Base-by-base conservation (phyloP, 2,113 vertebrate genomes). In the Ibidorhyncha struthersii region DNA sequence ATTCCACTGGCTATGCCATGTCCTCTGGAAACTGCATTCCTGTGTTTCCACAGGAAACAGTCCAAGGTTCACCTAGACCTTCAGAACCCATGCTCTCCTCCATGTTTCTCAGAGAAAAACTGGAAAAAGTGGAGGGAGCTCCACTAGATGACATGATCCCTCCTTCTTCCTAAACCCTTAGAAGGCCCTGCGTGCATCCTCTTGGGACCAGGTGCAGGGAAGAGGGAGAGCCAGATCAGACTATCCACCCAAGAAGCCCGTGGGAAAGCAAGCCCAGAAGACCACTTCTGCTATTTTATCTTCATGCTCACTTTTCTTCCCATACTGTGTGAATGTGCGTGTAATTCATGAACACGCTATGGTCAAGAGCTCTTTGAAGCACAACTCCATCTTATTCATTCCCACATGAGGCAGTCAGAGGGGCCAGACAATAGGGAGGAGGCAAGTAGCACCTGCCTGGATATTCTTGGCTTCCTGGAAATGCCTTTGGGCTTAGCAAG, bases 401-500 rank as follows among this genome's bases (percentile, higher is more conserved):
- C 86, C n/a, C 36, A 67, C 11, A 29, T 3, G 26, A 52, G 61
- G 38, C 65, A 84, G 52, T 7, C 1, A 3, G 58, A 91, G 30
- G 14, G 19, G 43, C 16, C 61, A 49, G 53, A 52, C 40, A 94
- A 73, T 10, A 93, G 34, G 36, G n/a, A 88, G 56, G 38, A 83
- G 15, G 27, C 15, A 95, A 76, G 53, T 4, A 91, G 56, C 80
- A 93, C 40, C 82, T 86, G 69, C 40, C 52, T 86, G 79, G 55
- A 47, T 77, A 67, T 56, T 63, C 67, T 2, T 71, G 47, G 34
- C 41, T 63, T 93, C 56, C 47, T 89, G 47, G 49, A 95, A 97
- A 85, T 50, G 62, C 81, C 80, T 91, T 61, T 81, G 73, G 89
- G 62, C 65, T 94, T 58, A 78, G 63, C 90, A 96, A 94, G 92